These are phyloP conservation scores for Trichechus manatus DNA, from an alignment of 2,113 vertebrate species.

Conservation along the genomic window DNA sequence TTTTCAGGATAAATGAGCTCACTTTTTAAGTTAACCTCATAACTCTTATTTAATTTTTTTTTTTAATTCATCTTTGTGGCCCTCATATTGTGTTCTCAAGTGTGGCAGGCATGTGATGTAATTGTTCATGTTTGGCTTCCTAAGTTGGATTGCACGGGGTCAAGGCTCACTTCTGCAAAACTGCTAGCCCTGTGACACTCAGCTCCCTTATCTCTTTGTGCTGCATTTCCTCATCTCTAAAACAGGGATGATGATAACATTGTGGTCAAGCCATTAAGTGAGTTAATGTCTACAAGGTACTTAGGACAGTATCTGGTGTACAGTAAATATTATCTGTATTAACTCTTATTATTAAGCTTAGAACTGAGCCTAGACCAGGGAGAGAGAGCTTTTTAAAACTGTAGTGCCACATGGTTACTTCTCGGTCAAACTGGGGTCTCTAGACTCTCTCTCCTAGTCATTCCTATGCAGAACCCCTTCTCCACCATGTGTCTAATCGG, in stretches of 20 bases:
- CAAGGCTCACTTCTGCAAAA: not conserved
- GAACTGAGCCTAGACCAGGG: not conserved
- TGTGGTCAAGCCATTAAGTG: not conserved
- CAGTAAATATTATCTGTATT: not conserved
- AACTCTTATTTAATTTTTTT: not conserved
- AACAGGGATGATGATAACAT: not conserved
- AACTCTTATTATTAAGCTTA: slow-evolving; percentile 21
- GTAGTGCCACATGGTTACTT: not conserved
- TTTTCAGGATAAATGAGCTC: not conserved
- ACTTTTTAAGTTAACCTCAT: not conserved
- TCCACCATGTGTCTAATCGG: not conserved
- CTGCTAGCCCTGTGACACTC: not conserved
- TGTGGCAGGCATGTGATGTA: not conserved
- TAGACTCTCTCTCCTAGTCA: not conserved
- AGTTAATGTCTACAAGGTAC: not conserved
- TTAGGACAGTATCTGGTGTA: not conserved
- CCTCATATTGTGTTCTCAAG: not conserved
- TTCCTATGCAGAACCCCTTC: not conserved
- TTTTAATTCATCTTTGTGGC: not conserved
- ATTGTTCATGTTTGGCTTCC: not conserved
- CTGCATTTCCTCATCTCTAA: slow-evolving; percentile 19
- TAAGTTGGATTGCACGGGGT: not conserved
- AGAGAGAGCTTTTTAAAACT: not conserved
- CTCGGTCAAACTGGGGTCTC: slow-evolving; percentile 12
- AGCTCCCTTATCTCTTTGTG: not conserved